Conservation (phyloP, 2,888 invertebrate genomes). For the Yponomeuta plumbellus region DNA sequence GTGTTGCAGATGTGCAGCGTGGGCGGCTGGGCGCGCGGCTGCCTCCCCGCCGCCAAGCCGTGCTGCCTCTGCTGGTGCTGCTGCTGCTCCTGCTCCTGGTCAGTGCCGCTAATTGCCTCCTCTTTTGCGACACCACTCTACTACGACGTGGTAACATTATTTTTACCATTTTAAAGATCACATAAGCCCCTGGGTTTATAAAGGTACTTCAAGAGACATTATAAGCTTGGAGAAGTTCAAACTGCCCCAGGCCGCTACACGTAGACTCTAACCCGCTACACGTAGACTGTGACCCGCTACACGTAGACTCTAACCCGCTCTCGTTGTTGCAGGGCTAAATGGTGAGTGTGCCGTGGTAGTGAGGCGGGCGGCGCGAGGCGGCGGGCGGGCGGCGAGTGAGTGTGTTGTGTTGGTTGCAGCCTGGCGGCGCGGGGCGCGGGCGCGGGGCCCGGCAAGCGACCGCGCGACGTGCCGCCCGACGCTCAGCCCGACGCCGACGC, state of each 20-base stretch:
- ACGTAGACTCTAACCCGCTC: slow-evolving; percentile 5
- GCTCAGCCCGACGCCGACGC: background rate
- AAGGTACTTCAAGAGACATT: no score
- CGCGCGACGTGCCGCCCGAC: background rate
- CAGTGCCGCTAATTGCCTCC: slow-evolving; percentile 28
- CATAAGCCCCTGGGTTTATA: no score
- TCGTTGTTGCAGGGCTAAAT: slow-evolving; percentile 60
- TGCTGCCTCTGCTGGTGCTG: slow-evolving; percentile 80
- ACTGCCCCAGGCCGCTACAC: no score
- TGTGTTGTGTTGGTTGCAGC: slow-evolving; percentile 59
- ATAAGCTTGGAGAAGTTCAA: no score
- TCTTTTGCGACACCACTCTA: no score
- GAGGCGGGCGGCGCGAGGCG: background rate
- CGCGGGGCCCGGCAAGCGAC: slow-evolving; percentile 61
- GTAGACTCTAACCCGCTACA: background rate
- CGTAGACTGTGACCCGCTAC: background rate
- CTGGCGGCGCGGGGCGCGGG: slow-evolving; percentile 84
- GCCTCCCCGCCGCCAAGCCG: slow-evolving; percentile 76
- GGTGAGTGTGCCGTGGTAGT: slow-evolving; percentile 41
- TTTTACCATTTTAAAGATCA: no score
- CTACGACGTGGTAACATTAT: no score
- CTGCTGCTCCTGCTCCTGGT: slow-evolving; percentile 78
- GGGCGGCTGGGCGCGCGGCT: slow-evolving; percentile 72
- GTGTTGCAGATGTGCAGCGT: slow-evolving; percentile 68
- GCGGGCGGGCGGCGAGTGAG: background rate